Evolutionary conservation across 2,113 vertebrate genomes (phyloP).

Genomic region (Dolichallabes microphthalmus): DNA sequence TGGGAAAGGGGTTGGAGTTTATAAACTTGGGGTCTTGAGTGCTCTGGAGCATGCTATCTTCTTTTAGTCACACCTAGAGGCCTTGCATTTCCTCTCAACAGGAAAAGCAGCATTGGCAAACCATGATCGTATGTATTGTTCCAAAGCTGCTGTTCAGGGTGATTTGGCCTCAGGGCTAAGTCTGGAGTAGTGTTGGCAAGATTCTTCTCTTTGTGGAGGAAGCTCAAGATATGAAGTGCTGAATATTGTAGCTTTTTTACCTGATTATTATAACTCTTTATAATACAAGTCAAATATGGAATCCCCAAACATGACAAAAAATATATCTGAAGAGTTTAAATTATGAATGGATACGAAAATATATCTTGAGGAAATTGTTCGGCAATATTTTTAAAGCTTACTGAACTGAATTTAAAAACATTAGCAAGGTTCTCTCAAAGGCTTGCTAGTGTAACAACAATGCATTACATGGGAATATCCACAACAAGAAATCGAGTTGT

Average conservation of each 20-base stretch:
- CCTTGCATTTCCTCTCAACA: constrained; percentile 52
- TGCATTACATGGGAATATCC: not conserved
- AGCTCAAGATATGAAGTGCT: constrained; percentile 2
- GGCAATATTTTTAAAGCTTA: too few species aligned
- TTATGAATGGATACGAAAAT: not conserved
- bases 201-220: constrained; percentile 16
- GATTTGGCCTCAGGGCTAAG: constrained; percentile 35
- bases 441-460: not conserved
- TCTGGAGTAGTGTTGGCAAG: constrained; percentile 31
- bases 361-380: too few species aligned
- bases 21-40: constrained; percentile 43
- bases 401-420: not conserved
- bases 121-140: constrained; percentile 66
- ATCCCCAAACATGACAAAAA: not conserved
- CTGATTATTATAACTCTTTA: not conserved
- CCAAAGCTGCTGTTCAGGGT: constrained; percentile 33
- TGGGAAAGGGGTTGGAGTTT: constrained; percentile 42
- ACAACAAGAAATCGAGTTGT: not conserved
- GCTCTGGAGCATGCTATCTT: constrained; percentile 22
- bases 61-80: constrained; percentile 43
- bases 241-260: not conserved
- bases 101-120: constrained; percentile 67
- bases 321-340: not conserved
- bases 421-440: not conserved
- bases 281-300: not conserved